These are phyloP conservation scores for Macrostomum lignano DNA, from an alignment of 1,140 invertebrate species.

Conservation along the genomic window DNA sequence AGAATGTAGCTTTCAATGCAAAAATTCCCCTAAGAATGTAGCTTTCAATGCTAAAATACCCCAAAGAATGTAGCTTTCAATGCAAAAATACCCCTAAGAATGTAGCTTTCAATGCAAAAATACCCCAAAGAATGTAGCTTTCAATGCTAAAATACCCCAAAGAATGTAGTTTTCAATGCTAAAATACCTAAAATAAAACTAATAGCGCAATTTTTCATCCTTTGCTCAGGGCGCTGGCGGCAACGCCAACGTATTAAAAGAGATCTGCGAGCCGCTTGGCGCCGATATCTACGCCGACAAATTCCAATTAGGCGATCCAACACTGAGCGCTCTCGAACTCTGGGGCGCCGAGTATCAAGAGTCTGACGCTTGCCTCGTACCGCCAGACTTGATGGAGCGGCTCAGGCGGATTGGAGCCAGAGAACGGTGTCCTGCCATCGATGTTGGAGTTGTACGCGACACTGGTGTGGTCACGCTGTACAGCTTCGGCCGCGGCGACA, in stretches of 20 bases:
- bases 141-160: no score
- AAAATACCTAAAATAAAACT: no score
- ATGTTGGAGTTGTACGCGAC: conserved; percentile 69
- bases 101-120: no score
- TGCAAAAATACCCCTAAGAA: no score
- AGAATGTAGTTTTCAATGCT: no score
- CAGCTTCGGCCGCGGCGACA: no score
- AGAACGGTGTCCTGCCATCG: conserved; percentile 65
- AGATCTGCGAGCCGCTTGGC: conserved; percentile 67
- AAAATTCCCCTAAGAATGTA: no score
- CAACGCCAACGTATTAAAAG: conserved; percentile 88
- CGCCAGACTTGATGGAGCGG: conserved; percentile 32
- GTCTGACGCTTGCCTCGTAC: conserved; percentile 47
- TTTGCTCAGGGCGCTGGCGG: conserved; percentile 90
- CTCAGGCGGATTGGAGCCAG: conserved; percentile 45
- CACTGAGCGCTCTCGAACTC: conserved; percentile 60
- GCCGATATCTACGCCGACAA: conserved; percentile 57
- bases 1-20: no score
- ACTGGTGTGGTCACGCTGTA: conserved; percentile 33
- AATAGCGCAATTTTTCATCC: no score
- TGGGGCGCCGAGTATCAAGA: conserved; percentile 98
- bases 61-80: no score
- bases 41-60: no score
- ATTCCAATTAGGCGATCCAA: conserved; percentile 58
- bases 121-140: no score